Evolutionary conservation across 2,888 invertebrate species (phyloP), one percentile per base, ranked within the genome.

Genomic region (Incurvaria masculella): DNA sequence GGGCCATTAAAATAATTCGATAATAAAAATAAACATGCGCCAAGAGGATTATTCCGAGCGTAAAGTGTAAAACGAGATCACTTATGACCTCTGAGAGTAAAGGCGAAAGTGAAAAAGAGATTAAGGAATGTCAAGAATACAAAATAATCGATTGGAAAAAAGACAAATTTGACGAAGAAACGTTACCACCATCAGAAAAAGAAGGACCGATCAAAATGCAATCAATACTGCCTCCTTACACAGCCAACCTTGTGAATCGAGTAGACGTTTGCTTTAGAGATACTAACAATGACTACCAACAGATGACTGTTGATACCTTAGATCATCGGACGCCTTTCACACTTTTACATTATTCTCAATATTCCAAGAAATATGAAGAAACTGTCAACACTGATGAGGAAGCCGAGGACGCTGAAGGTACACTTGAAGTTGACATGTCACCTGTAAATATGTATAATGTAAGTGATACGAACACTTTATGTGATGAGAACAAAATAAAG

Each of bases 11-110:
- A 61, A 63, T 66, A 66, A 71, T 70, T 65, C 68, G 70, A 72
- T 69, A 70, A 72, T 73, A 73, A 72, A 73, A 72, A 71, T 69
- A 72, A 75, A 72, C 71, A 75, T 74, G 73, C 61, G 61, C 58
- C 39, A 39, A 33, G 17, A n/a, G 18, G 51, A 60, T 64, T 70
- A 68, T 68, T 69, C 61, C 63, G 65, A 60, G 58, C 59, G 53
- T 64, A 60, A 64, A 56, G 56, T 51, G 56, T 33, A 33, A 33
- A n/a, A 8, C 11, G 14, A n/a, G 14, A 52, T 52, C 53, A 70
- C 72, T 71, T 70, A 74, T 73, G 73, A 72, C 61, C 66, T 63
- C 64, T 55, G 60, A 65, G 56, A 59, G 55, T 49, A 49, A 54
- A 59, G 16, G 3, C 42, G 42, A 21, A 5, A 21, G 6, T 16